Conservation (phyloP, 2,113 vertebrate genomes). For the Glaucidium brasilianum region DNA sequence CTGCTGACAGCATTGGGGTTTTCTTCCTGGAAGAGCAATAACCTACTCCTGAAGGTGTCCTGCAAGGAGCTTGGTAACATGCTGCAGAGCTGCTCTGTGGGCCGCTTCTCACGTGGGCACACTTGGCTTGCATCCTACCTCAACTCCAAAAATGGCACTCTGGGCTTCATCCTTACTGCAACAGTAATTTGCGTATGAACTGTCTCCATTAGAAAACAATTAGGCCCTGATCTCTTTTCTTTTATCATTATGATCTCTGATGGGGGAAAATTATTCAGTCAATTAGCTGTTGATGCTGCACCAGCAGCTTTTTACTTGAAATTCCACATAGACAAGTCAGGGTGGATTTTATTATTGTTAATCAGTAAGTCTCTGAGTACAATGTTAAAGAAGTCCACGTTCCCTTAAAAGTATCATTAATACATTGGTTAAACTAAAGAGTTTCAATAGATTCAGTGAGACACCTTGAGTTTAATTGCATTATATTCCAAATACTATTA, state of each 20-base stretch:
- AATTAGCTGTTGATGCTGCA: background rate
- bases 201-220: background rate
- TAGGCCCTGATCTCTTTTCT: background rate
- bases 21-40: background rate
- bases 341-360: background rate
- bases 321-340: background rate
- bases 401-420: background rate
- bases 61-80: fast-evolving
- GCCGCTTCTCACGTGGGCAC: fast-evolving
- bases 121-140: background rate
- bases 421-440: background rate
- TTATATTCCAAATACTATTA: background rate
- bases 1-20: background rate
- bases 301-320: background rate
- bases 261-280: background rate
- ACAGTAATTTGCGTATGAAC: background rate
- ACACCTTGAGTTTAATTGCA: background rate
- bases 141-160: background rate
- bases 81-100: background rate
- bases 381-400: background rate
- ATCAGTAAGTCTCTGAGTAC: background rate
- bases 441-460: background rate
- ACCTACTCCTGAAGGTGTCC: fast-evolving
- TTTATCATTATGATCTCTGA: background rate
- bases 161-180: background rate